phyloP scores from a whole-genome alignment of 2,797 vertebrate species.

The Nyctalus aviator region DNA sequence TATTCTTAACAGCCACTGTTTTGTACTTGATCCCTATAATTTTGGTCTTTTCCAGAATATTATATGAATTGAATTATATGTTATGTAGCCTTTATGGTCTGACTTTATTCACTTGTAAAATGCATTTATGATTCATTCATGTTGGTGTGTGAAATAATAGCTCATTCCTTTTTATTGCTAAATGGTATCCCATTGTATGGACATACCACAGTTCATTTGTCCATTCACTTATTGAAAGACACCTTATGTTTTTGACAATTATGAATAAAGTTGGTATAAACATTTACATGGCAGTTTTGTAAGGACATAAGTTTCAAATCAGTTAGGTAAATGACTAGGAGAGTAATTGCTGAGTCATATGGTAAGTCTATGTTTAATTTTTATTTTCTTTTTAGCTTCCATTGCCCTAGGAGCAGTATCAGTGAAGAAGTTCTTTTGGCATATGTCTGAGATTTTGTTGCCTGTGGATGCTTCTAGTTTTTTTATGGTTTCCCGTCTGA shows the following conservation, averaged over 20 bases:
- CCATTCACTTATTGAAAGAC: background rate
- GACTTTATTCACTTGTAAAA: background rate
- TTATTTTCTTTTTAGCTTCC: no score
- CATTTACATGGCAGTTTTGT: background rate
- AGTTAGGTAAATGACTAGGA: background rate
- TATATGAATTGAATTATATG: background rate
- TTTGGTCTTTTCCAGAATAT: background rate
- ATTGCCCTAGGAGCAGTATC: no score
- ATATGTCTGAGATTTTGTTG: no score
- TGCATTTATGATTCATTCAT: background rate
- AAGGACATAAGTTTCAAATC: background rate
- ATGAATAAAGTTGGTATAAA: conserved; percentile 1
- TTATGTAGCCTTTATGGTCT: background rate
- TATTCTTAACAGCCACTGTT: background rate
- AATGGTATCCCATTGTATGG: background rate
- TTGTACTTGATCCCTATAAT: background rate
- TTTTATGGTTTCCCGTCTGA: no score
- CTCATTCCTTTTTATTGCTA: background rate
- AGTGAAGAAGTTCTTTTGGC: no score
- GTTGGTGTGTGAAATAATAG: background rate
- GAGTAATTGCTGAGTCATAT: background rate
- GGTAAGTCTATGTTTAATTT: background rate
- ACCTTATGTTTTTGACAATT: background rate
- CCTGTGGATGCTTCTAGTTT: no score
- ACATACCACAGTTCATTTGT: background rate